These are phyloP conservation scores for Euzetes globulus DNA, from an alignment of 2,888 invertebrate genomes.

Conservation along the genomic window DNA sequence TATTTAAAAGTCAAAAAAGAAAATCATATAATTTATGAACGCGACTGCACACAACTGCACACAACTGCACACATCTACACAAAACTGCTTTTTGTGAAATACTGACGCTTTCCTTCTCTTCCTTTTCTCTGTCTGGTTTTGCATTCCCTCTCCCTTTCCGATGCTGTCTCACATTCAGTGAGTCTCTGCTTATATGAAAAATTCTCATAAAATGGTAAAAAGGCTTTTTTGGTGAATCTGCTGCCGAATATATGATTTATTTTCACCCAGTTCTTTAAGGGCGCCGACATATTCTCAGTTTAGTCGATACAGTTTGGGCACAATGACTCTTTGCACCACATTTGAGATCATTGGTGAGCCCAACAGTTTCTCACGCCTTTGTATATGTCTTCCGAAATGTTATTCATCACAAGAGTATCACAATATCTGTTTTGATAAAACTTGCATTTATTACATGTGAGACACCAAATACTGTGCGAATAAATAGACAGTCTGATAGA, in stretches of 20 bases:
- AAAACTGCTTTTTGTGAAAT: slow-evolving; percentile 9
- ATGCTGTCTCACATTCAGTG: slow-evolving; percentile 1
- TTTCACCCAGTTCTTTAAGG: background rate
- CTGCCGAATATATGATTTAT: slow-evolving; percentile 8
- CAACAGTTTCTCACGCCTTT: slow-evolving; percentile 25
- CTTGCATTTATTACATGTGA: background rate
- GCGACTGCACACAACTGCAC: background rate
- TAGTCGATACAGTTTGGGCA: background rate
- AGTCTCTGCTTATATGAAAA: slow-evolving; percentile 5
- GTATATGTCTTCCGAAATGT: background rate
- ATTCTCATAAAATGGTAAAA: slow-evolving; percentile 17
- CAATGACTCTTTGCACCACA: background rate
- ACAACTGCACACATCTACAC: background rate
- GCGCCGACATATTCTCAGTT: background rate
- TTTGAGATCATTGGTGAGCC: background rate
- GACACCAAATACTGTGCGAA: background rate
- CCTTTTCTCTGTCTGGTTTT: background rate
- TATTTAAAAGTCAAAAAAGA: slow-evolving; percentile 13
- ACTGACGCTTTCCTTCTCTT: background rate
- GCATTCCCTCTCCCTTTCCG: slow-evolving; percentile 12
- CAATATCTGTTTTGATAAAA: background rate
- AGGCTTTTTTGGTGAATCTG: slow-evolving; percentile 21
- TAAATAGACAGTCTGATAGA: too few species aligned
- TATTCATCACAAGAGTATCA: background rate
- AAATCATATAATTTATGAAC: slow-evolving; percentile 26